Evolutionary conservation across 2,797 vertebrate species (phyloP).

Genomic region (Danio jaintianensis): DNA sequence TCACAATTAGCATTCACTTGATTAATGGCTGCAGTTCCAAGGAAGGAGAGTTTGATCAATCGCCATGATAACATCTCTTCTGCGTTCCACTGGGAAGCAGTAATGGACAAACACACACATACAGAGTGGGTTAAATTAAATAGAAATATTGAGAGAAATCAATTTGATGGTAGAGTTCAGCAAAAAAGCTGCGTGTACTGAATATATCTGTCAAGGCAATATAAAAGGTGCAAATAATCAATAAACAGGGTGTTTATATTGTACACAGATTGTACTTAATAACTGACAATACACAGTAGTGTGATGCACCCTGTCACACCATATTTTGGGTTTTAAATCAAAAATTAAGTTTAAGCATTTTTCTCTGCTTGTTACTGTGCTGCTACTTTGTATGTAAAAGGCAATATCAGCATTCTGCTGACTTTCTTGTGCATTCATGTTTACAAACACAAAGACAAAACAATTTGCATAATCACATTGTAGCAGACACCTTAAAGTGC

Average conservation of each 20-base stretch:
- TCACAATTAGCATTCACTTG: slow-evolving; percentile 56
- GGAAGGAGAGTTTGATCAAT: slow-evolving; percentile 44
- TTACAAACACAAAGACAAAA: background rate
- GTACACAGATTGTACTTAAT: background rate
- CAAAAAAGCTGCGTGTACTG: slow-evolving; percentile 1
- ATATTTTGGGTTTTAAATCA: background rate
- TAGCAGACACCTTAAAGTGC: background rate
- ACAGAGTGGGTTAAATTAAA: slow-evolving; percentile 36
- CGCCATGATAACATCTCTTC: slow-evolving; percentile 29
- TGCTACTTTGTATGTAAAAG: background rate
- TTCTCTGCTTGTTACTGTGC: background rate
- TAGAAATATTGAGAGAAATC: slow-evolving; percentile 32
- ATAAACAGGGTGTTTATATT: background rate
- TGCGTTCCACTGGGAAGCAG: slow-evolving; percentile 8
- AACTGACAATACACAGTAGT: slow-evolving; percentile 9
- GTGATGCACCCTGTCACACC: background rate
- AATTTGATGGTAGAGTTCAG: slow-evolving; percentile 13
- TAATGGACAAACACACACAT: slow-evolving; percentile 27
- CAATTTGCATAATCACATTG: background rate
- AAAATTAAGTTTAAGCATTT: background rate
- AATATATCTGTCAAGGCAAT: slow-evolving; percentile 9
- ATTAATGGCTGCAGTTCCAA: slow-evolving; percentile 50
- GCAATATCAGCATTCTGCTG: background rate
- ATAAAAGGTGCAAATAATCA: slow-evolving; percentile 1
- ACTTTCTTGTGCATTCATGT: background rate